Evolutionary conservation across 2,797 vertebrate species (phyloP), one percentile per base, ranked within the genome.

Genomic region (Protonibea diacanthus): DNA sequence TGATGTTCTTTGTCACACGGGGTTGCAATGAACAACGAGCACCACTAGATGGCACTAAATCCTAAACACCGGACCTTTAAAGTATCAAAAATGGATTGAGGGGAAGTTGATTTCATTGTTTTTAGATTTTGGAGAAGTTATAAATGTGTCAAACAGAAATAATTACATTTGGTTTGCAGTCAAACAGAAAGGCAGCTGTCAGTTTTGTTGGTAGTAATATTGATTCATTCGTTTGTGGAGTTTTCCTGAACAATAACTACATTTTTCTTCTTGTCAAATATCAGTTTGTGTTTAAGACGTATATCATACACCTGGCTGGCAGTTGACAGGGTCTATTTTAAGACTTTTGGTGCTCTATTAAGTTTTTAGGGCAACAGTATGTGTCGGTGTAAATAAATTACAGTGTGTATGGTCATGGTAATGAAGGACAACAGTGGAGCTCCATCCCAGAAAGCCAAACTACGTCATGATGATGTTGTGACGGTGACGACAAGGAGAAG

Each of bases 141-240:
- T 25, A 40, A 61, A 38, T 38, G 33, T 9, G 33, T 9, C 33
- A 33, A 33, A n/a, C 55, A 66, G 62, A 52, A 66, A 53, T 47
- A 4, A 40, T 55, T 56, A 6, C 47, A 18, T 60, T 27, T 53
- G 40, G 25, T 65, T n/a, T 64, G 51, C 12, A 71, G 60, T 60
- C 12, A 55, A 66, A 53, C 56, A 67, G 61, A n/a, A 17, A 21
- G 13, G 14, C 53, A 53, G 55, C 18, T 48, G 53, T 27, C 49
- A 20, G 60, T 11, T 71, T 52, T 20, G 45, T 8, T 27, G 40
- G n/a, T 55, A 66, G 14, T 14, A 23, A 56, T 23, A 52, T 42
- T 9, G 18, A 59, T 69, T 15, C 17, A 33, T 27, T 27, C 2
- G 51, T 23, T 12, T 25, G 58, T 11, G 51, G 14, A 62, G 38